phyloP scores from a whole-genome alignment of 2,797 vertebrate genomes.

The Cirrhinus mrigala region DNA sequence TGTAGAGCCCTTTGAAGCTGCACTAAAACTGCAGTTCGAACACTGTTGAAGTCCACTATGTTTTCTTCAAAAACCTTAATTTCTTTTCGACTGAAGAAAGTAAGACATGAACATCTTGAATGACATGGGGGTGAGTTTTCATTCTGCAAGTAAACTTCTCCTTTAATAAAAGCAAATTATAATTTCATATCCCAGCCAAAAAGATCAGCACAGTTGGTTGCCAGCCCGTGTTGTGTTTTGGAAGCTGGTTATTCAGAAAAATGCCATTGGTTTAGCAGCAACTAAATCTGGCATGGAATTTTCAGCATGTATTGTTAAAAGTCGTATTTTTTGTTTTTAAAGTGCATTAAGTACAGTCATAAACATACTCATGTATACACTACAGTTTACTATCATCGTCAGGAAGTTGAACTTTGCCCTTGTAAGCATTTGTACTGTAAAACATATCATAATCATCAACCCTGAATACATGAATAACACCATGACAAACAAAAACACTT shows the following conservation, averaged over 20 bases:
- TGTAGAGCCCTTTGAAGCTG: no score
- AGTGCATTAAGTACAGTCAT: not conserved
- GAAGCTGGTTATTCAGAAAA: not conserved
- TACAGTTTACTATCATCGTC: constrained; percentile 20
- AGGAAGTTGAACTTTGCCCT: constrained; percentile 47
- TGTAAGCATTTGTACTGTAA: constrained; percentile 3
- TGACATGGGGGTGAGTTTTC: no score
- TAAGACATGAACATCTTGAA: no score
- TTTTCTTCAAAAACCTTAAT: no score
- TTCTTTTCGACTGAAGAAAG: no score
- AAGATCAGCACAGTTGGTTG: not conserved
- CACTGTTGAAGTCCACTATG: no score
- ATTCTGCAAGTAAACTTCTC: no score
- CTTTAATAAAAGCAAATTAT: not conserved
- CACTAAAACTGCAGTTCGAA: no score
- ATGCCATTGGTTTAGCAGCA: not conserved
- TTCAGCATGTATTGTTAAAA: not conserved
- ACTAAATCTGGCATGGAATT: not conserved
- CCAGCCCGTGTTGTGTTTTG: not conserved
- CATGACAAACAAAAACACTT: not conserved
- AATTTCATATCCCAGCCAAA: not conserved
- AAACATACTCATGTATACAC: not conserved
- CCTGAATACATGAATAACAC: not conserved
- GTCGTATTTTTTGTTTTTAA: not conserved
- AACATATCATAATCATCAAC: constrained; percentile 12